phyloP scores from a whole-genome alignment of 2,888 invertebrate species.

The Himalopsyche tibetana region DNA sequence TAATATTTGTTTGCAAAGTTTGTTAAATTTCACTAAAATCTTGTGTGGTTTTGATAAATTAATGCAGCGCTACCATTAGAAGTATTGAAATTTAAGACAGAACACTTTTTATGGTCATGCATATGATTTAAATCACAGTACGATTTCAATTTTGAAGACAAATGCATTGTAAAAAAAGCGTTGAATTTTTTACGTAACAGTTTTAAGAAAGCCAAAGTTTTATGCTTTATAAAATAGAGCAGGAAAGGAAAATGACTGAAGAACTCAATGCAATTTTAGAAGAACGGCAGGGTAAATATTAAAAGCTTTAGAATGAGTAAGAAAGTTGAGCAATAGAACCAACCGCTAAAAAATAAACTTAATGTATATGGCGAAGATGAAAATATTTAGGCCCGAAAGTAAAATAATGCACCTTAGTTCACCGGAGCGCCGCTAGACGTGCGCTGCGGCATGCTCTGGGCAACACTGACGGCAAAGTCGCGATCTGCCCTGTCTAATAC shows the following conservation, averaged over 20 bases:
- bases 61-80: not conserved
- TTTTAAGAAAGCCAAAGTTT: conserved; percentile 26
- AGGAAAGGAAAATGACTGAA: conserved; percentile 34
- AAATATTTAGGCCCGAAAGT: conserved; percentile 43
- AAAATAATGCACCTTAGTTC: conserved; percentile 43
- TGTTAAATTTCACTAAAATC: not conserved
- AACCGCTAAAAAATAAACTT: conserved; percentile 39
- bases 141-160: not conserved
- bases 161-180: not conserved
- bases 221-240: conserved; percentile 2
- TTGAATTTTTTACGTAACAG: conserved; percentile 16
- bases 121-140: not conserved
- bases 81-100: not conserved
- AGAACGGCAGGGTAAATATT: not conserved
- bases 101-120: not conserved
- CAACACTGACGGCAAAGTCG: conserved; percentile 54
- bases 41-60: not conserved
- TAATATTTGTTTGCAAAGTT: not conserved
- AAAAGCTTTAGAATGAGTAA: conserved; percentile 22
- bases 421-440: conserved; percentile 43
- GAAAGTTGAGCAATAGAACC: conserved; percentile 40
- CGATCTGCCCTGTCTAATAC: conserved; percentile 43
- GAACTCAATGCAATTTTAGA: not conserved
- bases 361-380: conserved; percentile 39
- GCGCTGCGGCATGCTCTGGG: conserved; percentile 56